Base-by-base conservation (phyloP, 2,113 vertebrate species). In the Siniperca knerii region DNA sequence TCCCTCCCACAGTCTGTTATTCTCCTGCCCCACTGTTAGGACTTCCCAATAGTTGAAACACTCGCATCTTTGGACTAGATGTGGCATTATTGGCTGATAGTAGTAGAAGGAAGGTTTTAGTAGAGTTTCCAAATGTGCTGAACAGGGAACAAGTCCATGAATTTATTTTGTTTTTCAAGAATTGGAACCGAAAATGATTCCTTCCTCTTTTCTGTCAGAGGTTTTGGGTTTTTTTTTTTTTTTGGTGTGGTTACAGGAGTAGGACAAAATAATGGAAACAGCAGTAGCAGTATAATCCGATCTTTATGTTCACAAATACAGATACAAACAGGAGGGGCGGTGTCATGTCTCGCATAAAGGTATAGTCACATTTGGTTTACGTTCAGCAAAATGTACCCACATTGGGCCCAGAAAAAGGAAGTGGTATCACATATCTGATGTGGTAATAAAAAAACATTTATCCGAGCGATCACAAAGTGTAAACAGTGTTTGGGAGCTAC, bases 1-100 rank as follows among this genome's bases (percentile, higher is more conserved):
- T 68, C 64, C 37, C 75, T 85, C 66, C 60, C 60, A 70, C 44
- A 23, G 66, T 76, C 54, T 79, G 54, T 82, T 68, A 25, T 78
- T 62, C n/a, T 69, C 65, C 52, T 65, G 54, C 35, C 50, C 9
- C 20, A 64, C 75, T 79, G 69, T 81, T 50, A 46, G 33, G 75
- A 70, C n/a, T 57, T 60, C 55, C 52, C n/a, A 44, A 4, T 42
- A 23, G 64, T 5, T 46, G 48, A 70, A 23, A 70, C 46, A 37
- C 61, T 18, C 42, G 7, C 16, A 46, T 71, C 44, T 64, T 74
- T 70, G 48, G 44, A 78, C 7, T 4, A 46, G 44, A 75, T 6
- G 1, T 20, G 48, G 13, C 29, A 2, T 57, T 52, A n/a, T 20
- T 73, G 54, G 52, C 54, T 68, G 20, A 68, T 7, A n/a, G 25